These are phyloP conservation scores for Gopherus flavomarginatus DNA, from an alignment of 2,113 vertebrate species.

Conservation along the genomic window DNA sequence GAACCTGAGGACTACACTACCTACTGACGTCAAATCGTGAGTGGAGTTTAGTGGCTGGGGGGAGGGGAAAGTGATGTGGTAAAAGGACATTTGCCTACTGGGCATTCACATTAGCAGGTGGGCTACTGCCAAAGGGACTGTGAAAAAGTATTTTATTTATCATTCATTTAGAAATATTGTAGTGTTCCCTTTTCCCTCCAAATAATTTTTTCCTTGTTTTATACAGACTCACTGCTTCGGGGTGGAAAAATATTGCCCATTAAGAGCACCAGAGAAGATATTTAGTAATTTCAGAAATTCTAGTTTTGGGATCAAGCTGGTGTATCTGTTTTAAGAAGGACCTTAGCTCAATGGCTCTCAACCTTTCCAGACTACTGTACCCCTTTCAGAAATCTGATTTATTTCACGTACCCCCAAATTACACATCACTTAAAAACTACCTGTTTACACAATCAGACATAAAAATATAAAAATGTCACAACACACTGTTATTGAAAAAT, in stretches of 20 bases:
- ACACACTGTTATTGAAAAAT: no score
- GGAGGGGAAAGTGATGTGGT: not conserved
- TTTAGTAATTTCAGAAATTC: not conserved
- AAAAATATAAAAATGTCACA: no score
- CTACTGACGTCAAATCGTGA: not conserved
- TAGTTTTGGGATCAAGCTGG: not conserved
- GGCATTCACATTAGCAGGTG: fast-evolving
- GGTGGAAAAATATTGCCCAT: not conserved
- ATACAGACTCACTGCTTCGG: not conserved
- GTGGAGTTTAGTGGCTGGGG: not conserved
- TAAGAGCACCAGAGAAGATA: not conserved
- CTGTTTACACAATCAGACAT: no score
- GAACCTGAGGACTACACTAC: not conserved
- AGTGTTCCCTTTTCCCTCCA: not conserved
- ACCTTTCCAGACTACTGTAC: no score
- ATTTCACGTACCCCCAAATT: no score
- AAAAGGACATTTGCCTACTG: fast-evolving
- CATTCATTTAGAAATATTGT: not conserved
- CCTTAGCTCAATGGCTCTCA: no score
- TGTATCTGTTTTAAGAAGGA: not conserved
- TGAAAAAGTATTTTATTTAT: not conserved
- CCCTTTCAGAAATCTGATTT: no score
- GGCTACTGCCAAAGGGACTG: not conserved
- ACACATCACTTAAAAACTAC: no score
- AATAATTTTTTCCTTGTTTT: not conserved